Conservation (phyloP, 1,140 invertebrate genomes). For the Tetraneura akinire region DNA sequence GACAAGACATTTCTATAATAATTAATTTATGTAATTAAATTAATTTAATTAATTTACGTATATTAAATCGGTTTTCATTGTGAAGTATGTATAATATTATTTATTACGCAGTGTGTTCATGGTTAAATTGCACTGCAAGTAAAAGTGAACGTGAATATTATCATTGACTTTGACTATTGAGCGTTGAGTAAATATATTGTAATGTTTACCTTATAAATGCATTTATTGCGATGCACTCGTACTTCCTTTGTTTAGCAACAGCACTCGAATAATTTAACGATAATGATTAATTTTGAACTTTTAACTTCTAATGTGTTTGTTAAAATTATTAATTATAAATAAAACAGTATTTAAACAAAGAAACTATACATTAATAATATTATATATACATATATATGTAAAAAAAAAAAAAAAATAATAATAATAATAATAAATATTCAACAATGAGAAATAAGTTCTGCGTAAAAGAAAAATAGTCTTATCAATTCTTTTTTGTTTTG, state of each 20-base stretch:
- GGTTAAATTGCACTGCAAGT: background rate
- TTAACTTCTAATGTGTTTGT: background rate
- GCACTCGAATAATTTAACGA: background rate
- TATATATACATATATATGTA: no score
- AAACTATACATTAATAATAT: no score
- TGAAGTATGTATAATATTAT: no score
- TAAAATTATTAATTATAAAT: no score
- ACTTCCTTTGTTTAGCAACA: background rate
- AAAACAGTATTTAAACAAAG: no score
- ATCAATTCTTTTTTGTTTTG: no score
- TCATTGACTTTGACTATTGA: no score
- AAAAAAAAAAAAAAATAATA: no score
- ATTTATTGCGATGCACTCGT: conserved; percentile 13
- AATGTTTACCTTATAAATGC: conserved; percentile 42
- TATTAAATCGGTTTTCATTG: background rate
- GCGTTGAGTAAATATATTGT: background rate
- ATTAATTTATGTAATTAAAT: background rate
- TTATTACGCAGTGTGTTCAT: conserved; percentile 13
- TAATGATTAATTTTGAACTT: background rate
- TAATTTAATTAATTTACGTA: background rate
- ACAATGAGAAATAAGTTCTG: conserved; percentile 46
- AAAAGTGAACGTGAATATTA: background rate
- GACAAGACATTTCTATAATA: conserved; percentile 41
- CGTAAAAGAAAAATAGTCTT: conserved; percentile 43
- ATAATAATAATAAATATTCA: no score